These are phyloP conservation scores for Melanogrammus aeglefinus DNA, from an alignment of 2,797 vertebrate species.

Conservation along the genomic window DNA sequence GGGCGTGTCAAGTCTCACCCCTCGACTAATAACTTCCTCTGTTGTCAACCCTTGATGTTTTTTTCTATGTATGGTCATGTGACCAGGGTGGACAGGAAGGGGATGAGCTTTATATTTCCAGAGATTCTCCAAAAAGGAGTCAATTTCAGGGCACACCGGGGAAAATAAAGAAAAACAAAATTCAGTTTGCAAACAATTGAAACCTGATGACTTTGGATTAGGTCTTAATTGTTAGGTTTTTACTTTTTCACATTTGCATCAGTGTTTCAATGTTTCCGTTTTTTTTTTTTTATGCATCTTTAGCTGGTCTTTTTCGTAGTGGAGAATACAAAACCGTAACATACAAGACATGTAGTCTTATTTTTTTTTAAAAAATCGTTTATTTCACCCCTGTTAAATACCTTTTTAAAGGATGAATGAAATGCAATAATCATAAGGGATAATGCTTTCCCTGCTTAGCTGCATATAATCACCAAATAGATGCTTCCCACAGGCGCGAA, in stretches of 20 bases:
- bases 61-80: conserved; percentile 33
- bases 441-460: not conserved
- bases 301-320: not conserved
- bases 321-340: too few species aligned
- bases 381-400: not conserved
- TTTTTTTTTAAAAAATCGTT: not conserved
- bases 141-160: not conserved
- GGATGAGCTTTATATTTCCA: conserved; percentile 20
- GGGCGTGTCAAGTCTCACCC: conserved; percentile 46
- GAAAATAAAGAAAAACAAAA: not conserved
- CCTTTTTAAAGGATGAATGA: not conserved
- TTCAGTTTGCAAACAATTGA: not conserved
- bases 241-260: not conserved
- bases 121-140: not conserved
- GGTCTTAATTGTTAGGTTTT: not conserved
- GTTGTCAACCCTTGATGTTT: conserved; percentile 44
- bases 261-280: not conserved
- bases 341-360: not conserved
- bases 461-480: not conserved
- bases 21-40: conserved; percentile 46
- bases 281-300: not conserved
- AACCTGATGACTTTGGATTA: not conserved
- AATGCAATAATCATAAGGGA: not conserved
- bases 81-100: conserved; percentile 10
- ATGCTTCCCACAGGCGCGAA: not conserved